These are phyloP conservation scores for Geopemphigus sp. DNA, from an alignment of 1,140 invertebrate genomes.

Conservation along the genomic window DNA sequence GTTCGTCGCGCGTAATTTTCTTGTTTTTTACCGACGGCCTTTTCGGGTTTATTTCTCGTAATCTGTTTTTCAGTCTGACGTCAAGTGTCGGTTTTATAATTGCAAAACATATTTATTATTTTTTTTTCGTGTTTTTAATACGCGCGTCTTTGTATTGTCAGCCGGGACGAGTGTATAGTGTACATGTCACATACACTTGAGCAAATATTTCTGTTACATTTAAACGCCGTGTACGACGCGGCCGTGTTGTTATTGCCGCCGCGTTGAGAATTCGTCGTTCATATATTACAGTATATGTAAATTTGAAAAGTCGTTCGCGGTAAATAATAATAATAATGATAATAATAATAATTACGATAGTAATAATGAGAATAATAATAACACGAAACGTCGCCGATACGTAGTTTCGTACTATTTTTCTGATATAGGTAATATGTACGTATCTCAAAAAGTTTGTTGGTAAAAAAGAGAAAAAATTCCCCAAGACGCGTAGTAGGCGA, in stretches of 20 bases:
- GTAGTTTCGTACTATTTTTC: neutral
- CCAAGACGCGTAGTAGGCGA: neutral
- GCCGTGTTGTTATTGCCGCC: neutral
- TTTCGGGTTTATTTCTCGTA: too few species aligned
- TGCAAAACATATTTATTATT: neutral
- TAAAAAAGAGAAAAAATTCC: neutral
- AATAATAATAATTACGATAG: too few species aligned
- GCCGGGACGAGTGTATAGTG: neutral
- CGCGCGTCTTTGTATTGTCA: neutral
- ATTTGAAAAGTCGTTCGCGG: neutral
- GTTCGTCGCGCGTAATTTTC: too few species aligned
- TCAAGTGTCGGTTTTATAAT: neutral
- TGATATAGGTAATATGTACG: too few species aligned
- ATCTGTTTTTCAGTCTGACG: too few species aligned
- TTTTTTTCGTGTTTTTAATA: neutral
- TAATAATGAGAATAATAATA: too few species aligned
- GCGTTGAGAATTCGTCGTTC: neutral
- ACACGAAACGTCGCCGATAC: neutral
- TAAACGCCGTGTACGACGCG: neutral
- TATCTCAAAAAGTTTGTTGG: neutral
- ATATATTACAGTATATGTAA: too few species aligned
- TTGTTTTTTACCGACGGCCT: too few species aligned
- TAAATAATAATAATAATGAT: too few species aligned
- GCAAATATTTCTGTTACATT: neutral
- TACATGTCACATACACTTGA: conserved; percentile 2